Conservation (phyloP, 2,113 vertebrate genomes). For the Tursiops truncatus region DNA sequence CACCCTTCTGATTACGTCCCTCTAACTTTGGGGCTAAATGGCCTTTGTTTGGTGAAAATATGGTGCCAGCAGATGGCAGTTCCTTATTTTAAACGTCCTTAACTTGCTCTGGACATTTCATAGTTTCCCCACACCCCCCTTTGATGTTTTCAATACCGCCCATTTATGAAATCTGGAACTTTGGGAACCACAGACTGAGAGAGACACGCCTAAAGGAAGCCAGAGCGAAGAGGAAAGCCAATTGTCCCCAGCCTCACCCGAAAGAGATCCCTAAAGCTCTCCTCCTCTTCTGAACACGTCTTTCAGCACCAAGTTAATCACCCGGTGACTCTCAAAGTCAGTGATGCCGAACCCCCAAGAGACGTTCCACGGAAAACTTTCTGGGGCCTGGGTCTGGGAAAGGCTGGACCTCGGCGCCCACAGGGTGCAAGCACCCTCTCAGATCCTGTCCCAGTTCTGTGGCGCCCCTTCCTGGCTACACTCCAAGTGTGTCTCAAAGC, state of each 20-base stretch:
- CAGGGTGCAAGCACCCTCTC: rapidly evolving
- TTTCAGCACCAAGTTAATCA: neutral
- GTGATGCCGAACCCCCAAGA: neutral
- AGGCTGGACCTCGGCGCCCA: neutral
- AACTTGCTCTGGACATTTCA: neutral
- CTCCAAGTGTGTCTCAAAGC: neutral
- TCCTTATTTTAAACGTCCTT: no score
- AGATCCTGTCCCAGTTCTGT: neutral
- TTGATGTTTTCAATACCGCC: rapidly evolving
- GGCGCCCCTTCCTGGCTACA: neutral
- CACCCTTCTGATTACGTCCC: neutral
- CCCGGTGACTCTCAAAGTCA: neutral
- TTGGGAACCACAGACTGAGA: neutral
- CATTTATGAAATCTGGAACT: neutral
- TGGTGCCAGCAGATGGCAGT: no score
- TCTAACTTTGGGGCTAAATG: neutral
- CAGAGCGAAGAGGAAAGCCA: neutral
- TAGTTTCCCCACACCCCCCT: no score
- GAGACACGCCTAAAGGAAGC: neutral
- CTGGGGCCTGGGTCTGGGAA: neutral
- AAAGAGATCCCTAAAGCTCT: neutral
- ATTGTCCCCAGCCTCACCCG: neutral
- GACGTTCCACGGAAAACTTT: rapidly evolving
- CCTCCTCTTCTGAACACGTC: neutral
- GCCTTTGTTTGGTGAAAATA: no score